phyloP scores from a whole-genome alignment of 2,888 invertebrate genomes.

The Drosophila basisetae region DNA sequence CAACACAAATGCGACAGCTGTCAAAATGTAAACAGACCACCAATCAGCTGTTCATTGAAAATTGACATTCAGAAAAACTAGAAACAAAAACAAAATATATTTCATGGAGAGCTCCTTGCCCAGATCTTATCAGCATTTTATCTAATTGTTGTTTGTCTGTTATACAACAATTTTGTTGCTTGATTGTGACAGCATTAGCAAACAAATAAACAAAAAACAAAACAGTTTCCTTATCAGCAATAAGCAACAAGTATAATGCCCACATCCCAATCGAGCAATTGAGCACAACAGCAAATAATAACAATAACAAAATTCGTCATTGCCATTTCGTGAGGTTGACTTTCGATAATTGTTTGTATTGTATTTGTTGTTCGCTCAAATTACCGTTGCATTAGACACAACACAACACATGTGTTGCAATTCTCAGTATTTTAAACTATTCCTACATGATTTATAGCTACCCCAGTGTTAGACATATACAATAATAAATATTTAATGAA shows the following conservation, averaged over 20 bases:
- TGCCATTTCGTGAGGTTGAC: slow-evolving; percentile 22
- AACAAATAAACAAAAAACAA: slow-evolving; percentile 7
- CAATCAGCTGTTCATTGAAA: not conserved
- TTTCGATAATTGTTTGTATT: slow-evolving; percentile 3
- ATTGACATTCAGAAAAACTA: not conserved
- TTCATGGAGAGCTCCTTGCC: slow-evolving; percentile 3
- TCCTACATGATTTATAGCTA: slow-evolving; percentile 40
- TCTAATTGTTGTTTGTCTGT: not conserved
- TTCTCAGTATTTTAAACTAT: slow-evolving; percentile 53
- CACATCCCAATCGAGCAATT: slow-evolving; percentile 19
- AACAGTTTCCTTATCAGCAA: slow-evolving; percentile 54
- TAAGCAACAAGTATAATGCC: slow-evolving; percentile 47
- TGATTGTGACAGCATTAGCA: slow-evolving; percentile 19
- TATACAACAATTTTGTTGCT: not conserved
- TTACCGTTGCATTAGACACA: slow-evolving; percentile 17
- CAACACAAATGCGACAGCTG: not conserved
- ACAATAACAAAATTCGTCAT: not conserved
- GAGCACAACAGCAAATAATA: slow-evolving; percentile 2
- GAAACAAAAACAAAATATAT: not conserved
- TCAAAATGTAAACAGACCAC: not conserved
- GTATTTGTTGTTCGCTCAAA: slow-evolving; percentile 7
- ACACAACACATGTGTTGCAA: slow-evolving; percentile 39
- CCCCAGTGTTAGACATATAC: not conserved
- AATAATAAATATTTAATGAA: not conserved
- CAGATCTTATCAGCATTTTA: slow-evolving; percentile 32